These are phyloP conservation scores for Terebella lapidaria DNA, from an alignment of 2,888 invertebrate genomes.

Conservation along the genomic window DNA sequence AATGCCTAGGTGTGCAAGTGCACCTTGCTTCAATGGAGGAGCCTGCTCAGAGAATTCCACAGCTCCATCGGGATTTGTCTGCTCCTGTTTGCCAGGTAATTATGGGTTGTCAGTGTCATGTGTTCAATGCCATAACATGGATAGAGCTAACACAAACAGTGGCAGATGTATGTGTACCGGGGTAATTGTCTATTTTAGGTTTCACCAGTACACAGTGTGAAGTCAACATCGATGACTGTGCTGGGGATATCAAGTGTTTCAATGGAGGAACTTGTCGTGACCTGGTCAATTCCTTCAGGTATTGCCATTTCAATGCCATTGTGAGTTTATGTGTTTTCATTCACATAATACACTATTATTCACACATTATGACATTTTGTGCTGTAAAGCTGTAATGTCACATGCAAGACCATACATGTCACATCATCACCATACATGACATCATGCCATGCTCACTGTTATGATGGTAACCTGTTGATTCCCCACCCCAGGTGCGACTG, in stretches of 20 bases:
- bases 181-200: slow-evolving; percentile 11
- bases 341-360: too few species aligned
- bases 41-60: slow-evolving; percentile 14
- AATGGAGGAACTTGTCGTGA: slow-evolving; percentile 22
- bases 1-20: slow-evolving; percentile 16
- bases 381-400: too few species aligned
- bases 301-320: not conserved
- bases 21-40: slow-evolving; percentile 21
- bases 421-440: too few species aligned
- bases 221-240: slow-evolving; percentile 19
- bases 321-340: too few species aligned
- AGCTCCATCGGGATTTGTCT: slow-evolving; percentile 4
- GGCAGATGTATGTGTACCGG: too few species aligned
- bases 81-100: slow-evolving; percentile 20
- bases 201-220: slow-evolving; percentile 16
- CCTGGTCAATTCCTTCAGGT: slow-evolving; percentile 18
- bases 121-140: not conserved
- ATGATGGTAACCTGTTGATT: too few species aligned
- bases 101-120: not conserved
- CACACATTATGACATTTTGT: too few species aligned
- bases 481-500: slow-evolving; percentile 19
- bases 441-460: too few species aligned
- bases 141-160: not conserved
- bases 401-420: too few species aligned
- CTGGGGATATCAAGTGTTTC: slow-evolving; percentile 8